A percentile compares a stretch with the other conserved stretches of the same genome.
phyloP scores from a whole-genome alignment of 2,113 vertebrate species.

The Periophthalmus modestus region DNA sequence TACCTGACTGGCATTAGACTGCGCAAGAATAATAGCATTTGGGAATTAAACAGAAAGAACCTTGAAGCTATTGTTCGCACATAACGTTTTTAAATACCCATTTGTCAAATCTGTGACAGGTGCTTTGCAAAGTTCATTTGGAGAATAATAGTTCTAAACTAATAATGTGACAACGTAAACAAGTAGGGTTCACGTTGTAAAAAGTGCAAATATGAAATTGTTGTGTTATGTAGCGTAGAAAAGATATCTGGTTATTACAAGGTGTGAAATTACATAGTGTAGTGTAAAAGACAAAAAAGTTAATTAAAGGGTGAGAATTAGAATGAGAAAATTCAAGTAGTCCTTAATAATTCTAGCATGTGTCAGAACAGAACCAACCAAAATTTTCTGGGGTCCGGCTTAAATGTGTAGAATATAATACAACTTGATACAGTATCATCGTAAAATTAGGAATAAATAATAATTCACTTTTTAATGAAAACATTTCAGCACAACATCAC shows the following conservation, averaged over 20 bases:
- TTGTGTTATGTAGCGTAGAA: background rate
- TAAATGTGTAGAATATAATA: too few species aligned
- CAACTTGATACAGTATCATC: too few species aligned
- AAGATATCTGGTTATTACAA: background rate
- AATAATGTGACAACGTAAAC: background rate
- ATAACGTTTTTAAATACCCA: background rate
- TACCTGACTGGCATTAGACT: slow-evolving; percentile 9
- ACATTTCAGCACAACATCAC: too few species aligned
- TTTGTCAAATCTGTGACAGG: slow-evolving; percentile 1
- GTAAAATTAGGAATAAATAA: too few species aligned
- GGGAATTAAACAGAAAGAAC: background rate
- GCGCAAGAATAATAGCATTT: background rate
- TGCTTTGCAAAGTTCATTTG: background rate
- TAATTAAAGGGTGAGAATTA: background rate
- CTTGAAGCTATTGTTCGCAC: background rate
- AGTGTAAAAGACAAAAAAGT: background rate
- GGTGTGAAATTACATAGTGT: background rate
- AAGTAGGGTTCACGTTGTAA: background rate
- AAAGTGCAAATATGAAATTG: background rate
- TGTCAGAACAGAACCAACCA: too few species aligned
- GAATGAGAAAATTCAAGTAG: background rate
- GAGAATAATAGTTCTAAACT: background rate
- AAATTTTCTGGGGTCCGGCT: too few species aligned
- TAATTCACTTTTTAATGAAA: too few species aligned
- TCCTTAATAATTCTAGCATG: too few species aligned